Evolutionary conservation across 2,888 invertebrate species (phyloP).

Genomic region (Morpho helenor): DNA sequence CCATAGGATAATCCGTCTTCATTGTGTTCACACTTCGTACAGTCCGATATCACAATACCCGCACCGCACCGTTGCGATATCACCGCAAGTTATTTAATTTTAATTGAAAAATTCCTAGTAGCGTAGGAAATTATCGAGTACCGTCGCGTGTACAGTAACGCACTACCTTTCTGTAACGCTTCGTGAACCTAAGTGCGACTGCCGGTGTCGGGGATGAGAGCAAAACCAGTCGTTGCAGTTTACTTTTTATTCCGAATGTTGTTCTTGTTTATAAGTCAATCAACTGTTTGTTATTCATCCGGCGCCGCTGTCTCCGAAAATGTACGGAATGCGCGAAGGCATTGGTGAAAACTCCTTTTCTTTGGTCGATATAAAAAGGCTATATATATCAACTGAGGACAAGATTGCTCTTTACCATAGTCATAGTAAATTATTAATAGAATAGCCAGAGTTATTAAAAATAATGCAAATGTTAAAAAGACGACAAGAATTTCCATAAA

Average conservation of each 20-base stretch:
- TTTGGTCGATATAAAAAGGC: no score
- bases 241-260: slow-evolving; percentile 55
- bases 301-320: slow-evolving; percentile 20
- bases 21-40: slow-evolving; percentile 62
- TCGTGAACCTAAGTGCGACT: slow-evolving; percentile 54
- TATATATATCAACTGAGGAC: no score
- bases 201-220: slow-evolving; percentile 44
- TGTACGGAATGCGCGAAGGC: slow-evolving; percentile 18
- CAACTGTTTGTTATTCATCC: slow-evolving; percentile 32
- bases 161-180: slow-evolving; percentile 58
- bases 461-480: no score
- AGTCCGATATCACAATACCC: slow-evolving; percentile 37
- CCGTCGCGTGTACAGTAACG: slow-evolving; percentile 26
- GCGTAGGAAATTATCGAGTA: slow-evolving; percentile 24
- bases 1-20: slow-evolving; percentile 78
- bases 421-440: no score
- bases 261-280: slow-evolving; percentile 37
- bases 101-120: slow-evolving; percentile 60
- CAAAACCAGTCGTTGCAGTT: slow-evolving; percentile 40
- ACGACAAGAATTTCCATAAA: no score
- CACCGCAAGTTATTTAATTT: slow-evolving; percentile 54
- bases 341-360: neutral
- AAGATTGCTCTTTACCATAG: no score
- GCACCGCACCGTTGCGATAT: slow-evolving; percentile 52
- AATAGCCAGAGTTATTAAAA: no score